Evolutionary conservation across 1,140 invertebrate genomes (phyloP).

Genomic region (Akabosia matsudoensis): DNA sequence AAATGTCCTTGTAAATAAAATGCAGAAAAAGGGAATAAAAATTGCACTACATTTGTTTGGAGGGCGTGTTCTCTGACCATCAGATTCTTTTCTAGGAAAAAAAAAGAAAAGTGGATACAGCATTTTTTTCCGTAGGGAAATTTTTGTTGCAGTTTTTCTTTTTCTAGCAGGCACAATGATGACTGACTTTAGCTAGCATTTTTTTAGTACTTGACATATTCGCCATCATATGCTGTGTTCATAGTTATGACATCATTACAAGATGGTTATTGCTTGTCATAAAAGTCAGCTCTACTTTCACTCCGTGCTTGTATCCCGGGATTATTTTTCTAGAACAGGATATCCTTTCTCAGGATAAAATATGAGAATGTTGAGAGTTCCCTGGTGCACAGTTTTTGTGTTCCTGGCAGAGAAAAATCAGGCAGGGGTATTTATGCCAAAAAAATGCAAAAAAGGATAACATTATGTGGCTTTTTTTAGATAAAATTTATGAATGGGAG

Average conservation of each 20-base stretch:
- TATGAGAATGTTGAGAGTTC: too few relatives aligned
- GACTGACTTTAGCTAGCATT: too few relatives aligned
- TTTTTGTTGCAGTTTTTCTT: not conserved
- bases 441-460: too few relatives aligned
- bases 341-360: too few relatives aligned
- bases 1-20: not conserved
- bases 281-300: not conserved
- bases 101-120: not conserved
- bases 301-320: too few relatives aligned
- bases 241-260: conserved; percentile 19
- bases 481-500: not conserved
- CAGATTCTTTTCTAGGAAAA: not conserved
- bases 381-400: too few relatives aligned
- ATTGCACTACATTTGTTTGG: not conserved
- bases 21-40: not conserved
- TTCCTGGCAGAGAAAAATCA: too few relatives aligned
- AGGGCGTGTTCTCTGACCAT: not conserved
- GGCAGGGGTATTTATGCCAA: too few relatives aligned
- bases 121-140: conserved; percentile 4
- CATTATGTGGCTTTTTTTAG: too few relatives aligned
- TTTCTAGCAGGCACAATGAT: too few relatives aligned
- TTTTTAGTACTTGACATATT: conserved; percentile 4
- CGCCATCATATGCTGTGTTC: not conserved
- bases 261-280: conserved; percentile 19
- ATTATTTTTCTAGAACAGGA: too few relatives aligned